Evolutionary conservation across 2,888 invertebrate species (phyloP).

Genomic region (Iselma pallidipennis): DNA sequence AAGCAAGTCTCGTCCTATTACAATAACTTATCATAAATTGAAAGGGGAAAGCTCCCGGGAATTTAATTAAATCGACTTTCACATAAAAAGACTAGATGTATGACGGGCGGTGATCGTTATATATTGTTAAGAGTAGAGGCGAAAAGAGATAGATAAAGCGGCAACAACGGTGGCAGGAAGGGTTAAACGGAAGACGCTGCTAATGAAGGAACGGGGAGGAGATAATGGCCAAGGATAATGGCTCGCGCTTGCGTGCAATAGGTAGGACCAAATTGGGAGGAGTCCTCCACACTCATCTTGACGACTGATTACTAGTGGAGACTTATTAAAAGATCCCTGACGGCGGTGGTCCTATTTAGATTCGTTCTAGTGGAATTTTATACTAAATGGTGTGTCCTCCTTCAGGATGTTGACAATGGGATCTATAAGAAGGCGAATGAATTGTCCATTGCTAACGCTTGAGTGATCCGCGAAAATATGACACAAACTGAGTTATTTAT

Average conservation of each 20-base stretch:
- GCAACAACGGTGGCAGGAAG: constrained; percentile 36
- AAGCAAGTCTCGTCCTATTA: background rate
- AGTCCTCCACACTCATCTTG: constrained; percentile 36
- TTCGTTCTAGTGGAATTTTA: constrained; percentile 30
- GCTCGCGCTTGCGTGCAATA: constrained; percentile 51
- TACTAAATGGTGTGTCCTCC: constrained; percentile 22
- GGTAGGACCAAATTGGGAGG: constrained; percentile 40
- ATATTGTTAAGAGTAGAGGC: background rate
- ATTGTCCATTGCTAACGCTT: constrained; percentile 24
- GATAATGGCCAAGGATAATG: constrained; percentile 54
- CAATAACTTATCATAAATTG: background rate
- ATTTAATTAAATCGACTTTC: background rate
- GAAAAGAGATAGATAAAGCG: background rate
- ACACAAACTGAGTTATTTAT: background rate
- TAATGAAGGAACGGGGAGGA: constrained; percentile 54
- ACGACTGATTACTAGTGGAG: constrained; percentile 7
- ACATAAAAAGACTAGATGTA: background rate
- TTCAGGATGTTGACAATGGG: constrained; percentile 34
- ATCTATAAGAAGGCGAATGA: constrained; percentile 22
- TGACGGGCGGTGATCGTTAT: background rate
- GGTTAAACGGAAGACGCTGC: constrained; percentile 44
- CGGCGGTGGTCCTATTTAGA: constrained; percentile 26
- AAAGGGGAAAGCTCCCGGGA: background rate
- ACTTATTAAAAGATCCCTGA: constrained; percentile 8
- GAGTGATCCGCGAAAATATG: constrained; percentile 26